phyloP scores from a whole-genome alignment of 2,888 invertebrate genomes.

The Ptychoptera contaminata region DNA sequence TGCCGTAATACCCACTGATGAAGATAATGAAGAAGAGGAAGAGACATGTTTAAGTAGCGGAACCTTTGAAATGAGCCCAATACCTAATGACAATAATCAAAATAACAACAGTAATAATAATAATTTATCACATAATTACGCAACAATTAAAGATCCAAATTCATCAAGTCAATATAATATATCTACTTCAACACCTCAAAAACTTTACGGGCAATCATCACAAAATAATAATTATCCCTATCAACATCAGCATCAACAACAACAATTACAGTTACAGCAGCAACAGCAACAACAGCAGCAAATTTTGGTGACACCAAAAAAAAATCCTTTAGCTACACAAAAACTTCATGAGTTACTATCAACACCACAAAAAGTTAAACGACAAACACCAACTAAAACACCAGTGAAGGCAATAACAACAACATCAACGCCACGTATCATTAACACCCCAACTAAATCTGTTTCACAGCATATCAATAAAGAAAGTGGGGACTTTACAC shows the following conservation, averaged over 20 bases:
- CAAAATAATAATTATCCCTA: conserved; percentile 9
- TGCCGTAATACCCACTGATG: conserved; percentile 42
- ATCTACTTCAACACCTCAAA: conserved; percentile 24
- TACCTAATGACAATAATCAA: conserved; percentile 7
- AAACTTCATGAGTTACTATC: conserved; percentile 59
- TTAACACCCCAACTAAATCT: conserved; percentile 17
- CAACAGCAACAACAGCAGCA: conserved; percentile 9
- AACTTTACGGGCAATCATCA: conserved; percentile 9
- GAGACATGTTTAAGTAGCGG: conserved; percentile 29
- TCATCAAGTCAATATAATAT: conserved; percentile 11
- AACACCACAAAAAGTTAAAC: conserved; percentile 35
- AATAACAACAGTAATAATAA: neutral
- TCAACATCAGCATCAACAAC: conserved; percentile 3
- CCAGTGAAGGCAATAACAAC: conserved; percentile 26
- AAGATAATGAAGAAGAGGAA: conserved; percentile 23
- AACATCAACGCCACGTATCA: conserved; percentile 20
- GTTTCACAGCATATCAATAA: conserved; percentile 29
- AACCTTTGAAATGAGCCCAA: conserved; percentile 30
- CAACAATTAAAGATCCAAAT: conserved; percentile 14
- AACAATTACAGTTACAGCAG: neutral
- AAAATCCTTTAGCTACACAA: conserved; percentile 54
- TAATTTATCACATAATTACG: conserved; percentile 9
- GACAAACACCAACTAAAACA: neutral
- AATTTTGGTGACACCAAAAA: conserved; percentile 33
- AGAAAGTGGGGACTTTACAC: conserved; percentile 24